Evolutionary conservation across 53 echinoderm and acorn worm species (phyloP).

Genomic region (Patiria pectinifera): DNA sequence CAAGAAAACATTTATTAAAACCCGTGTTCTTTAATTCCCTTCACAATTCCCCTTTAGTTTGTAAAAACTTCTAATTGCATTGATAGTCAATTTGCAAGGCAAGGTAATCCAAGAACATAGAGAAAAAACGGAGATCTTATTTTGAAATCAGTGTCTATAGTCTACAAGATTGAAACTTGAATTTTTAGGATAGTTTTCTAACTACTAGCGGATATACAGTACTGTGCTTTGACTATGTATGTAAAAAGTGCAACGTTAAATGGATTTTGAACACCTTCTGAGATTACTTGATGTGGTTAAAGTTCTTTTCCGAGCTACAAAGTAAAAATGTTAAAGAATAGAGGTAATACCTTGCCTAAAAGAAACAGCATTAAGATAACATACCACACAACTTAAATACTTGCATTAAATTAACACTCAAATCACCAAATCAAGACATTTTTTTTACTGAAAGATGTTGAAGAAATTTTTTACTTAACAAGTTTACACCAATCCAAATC

Average conservation of each 20-base stretch:
- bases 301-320: background rate
- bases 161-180: background rate
- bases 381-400: conserved; percentile 30
- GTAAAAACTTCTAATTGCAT: conserved; percentile 40
- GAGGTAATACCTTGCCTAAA: conserved; percentile 46
- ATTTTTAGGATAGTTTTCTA: background rate
- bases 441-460: background rate
- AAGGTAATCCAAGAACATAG: conserved; percentile 45
- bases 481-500: background rate
- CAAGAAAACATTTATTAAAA: conserved; percentile 58
- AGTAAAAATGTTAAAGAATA: background rate
- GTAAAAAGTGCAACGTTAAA: background rate
- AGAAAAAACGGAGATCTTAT: background rate
- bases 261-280: background rate
- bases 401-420: background rate
- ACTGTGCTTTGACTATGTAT: background rate
- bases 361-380: conserved; percentile 15
- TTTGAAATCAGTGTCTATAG: conserved; percentile 15
- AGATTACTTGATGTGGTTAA: background rate
- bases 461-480: background rate
- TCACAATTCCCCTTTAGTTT: background rate
- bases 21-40: conserved; percentile 1
- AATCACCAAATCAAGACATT: conserved; percentile 22
- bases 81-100: conserved; percentile 52
- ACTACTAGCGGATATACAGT: background rate